Evolutionary conservation across 2,797 vertebrate genomes (phyloP).

Genomic region (Mus minutoides): DNA sequence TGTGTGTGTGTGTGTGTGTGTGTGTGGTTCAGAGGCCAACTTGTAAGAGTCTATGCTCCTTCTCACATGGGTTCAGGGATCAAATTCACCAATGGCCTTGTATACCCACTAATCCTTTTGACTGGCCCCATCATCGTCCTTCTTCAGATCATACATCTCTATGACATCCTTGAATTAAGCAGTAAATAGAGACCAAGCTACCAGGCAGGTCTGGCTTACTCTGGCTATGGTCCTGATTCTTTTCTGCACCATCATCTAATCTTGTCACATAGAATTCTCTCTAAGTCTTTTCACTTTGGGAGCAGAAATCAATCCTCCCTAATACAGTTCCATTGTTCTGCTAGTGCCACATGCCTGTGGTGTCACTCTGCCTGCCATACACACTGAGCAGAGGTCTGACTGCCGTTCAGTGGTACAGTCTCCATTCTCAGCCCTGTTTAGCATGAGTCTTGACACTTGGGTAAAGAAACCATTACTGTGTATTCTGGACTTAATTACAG

Average conservation of each 20-base stretch:
- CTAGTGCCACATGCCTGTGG: too few relatives aligned
- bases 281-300: background rate
- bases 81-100: background rate
- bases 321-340: rapidly evolving
- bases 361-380: background rate
- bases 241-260: background rate
- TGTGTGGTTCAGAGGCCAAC: background rate
- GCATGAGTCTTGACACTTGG: background rate
- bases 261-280: background rate
- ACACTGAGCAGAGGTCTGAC: background rate
- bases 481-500: background rate
- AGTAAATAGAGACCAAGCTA: background rate
- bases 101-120: background rate
- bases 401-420: background rate
- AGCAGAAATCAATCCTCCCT: background rate
- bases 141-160: background rate
- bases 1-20: background rate
- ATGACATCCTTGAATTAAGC: background rate
- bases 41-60: background rate
- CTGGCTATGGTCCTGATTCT: background rate
- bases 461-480: background rate
- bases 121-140: background rate
- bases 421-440: background rate
- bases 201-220: background rate
- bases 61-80: background rate